phyloP scores from a whole-genome alignment of 2,113 vertebrate genomes.

The Corapipo altera region DNA sequence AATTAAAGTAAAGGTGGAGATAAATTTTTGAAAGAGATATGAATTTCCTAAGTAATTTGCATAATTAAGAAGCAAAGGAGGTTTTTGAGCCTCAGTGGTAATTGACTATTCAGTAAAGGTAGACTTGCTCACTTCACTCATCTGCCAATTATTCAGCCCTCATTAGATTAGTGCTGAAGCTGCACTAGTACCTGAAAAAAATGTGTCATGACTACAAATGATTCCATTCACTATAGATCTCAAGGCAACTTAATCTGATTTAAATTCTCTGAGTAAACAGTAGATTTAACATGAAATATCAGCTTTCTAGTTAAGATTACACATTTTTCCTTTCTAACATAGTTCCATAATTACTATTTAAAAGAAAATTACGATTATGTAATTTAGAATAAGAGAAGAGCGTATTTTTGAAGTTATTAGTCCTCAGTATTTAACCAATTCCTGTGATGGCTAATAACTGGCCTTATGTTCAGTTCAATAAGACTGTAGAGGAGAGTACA shows the following conservation, averaged over 20 bases:
- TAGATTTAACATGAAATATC: not conserved
- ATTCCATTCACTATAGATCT: not conserved
- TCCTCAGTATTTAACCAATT: not conserved
- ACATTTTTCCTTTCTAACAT: not conserved
- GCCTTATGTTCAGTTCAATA: not conserved
- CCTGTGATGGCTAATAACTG: not conserved
- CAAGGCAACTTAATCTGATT: not conserved
- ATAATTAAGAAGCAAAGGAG: not conserved
- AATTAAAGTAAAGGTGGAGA: not conserved
- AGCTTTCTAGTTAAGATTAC: not conserved
- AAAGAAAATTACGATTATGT: not conserved
- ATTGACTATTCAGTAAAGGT: conserved; percentile 10
- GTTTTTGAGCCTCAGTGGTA: not conserved
- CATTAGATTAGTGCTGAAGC: conserved; percentile 27
- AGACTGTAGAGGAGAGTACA: not conserved
- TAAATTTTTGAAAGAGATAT: not conserved
- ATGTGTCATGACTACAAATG: not conserved
- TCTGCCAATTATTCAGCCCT: conserved; percentile 9
- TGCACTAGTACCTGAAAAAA: not conserved
- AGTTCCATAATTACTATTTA: not conserved
- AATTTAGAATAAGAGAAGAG: not conserved
- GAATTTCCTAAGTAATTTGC: not conserved
- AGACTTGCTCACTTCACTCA: not conserved
- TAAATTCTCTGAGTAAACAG: not conserved
- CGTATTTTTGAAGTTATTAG: not conserved